A percentile compares a stretch with the other conserved stretches of the same genome.
phyloP scores from a whole-genome alignment of 1,140 invertebrate species.

The Panagrolaimus sp. region DNA sequence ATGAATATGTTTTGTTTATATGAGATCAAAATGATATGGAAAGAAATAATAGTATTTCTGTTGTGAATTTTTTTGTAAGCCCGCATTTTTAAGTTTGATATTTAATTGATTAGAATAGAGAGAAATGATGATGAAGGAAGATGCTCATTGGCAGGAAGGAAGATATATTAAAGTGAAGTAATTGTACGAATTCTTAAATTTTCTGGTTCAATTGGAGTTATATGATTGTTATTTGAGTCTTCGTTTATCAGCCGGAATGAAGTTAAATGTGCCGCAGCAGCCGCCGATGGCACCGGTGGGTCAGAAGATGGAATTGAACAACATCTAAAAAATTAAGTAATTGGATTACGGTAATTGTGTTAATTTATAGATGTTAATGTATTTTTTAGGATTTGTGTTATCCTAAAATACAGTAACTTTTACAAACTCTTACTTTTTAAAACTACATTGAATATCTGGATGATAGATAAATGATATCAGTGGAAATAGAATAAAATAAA shows the following conservation, averaged over 20 bases:
- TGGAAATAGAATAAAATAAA: conserved; percentile 43
- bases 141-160: not conserved
- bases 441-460: conserved; percentile 38
- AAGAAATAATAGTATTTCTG: too few relatives aligned
- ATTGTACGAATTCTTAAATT: conserved; percentile 7
- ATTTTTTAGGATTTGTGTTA: too few relatives aligned
- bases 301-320: not conserved
- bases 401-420: too few relatives aligned
- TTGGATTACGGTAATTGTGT: too few relatives aligned
- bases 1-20: too few relatives aligned
- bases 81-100: too few relatives aligned
- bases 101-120: too few relatives aligned
- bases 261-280: conserved; percentile 5
- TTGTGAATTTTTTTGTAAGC: too few relatives aligned
- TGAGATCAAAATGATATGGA: too few relatives aligned
- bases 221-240: not conserved
- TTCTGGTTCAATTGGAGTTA: not conserved
- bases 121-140: not conserved
- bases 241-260: not conserved
- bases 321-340: not conserved
- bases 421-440: conserved; percentile 14
- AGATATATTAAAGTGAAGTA: not conserved
- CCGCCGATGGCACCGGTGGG: not conserved
- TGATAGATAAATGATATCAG: conserved; percentile 38
- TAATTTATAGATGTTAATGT: too few relatives aligned